Percentiles rank a stretch among this genome's conserved stretches.
These are phyloP conservation scores for Nixonia krombeini DNA, from an alignment of 1,140 invertebrate species.

Conservation along the genomic window DNA sequence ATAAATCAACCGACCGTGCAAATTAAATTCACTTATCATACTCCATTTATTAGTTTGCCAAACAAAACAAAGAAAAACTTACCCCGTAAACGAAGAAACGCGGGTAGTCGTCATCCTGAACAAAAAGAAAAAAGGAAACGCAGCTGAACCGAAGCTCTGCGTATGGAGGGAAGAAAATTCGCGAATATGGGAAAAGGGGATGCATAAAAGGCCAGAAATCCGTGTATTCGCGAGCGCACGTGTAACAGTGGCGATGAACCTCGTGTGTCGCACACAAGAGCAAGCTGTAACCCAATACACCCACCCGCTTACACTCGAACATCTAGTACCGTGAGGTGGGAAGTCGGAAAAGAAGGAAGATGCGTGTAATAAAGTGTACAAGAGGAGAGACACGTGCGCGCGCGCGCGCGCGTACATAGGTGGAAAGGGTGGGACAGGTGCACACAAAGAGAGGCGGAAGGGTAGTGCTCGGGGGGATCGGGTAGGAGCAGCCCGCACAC, in stretches of 20 bases:
- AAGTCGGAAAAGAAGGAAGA: constrained; percentile 43
- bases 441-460: constrained; percentile 6
- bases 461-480: constrained; percentile 4
- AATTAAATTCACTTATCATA: too few species aligned
- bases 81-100: too few species aligned
- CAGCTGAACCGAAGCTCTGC: too few species aligned
- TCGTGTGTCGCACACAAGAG: background rate
- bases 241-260: background rate
- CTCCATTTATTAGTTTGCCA: too few species aligned
- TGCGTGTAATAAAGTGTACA: constrained; percentile 44
- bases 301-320: constrained; percentile 3
- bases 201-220: constrained; percentile 10
- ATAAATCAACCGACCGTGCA: too few species aligned
- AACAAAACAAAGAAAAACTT: too few species aligned
- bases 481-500: constrained; percentile 61
- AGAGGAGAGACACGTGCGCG: constrained; percentile 11
- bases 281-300: constrained; percentile 15
- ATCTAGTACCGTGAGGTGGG: constrained; percentile 19
- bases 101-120: too few species aligned
- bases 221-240: background rate
- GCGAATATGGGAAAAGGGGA: background rate
- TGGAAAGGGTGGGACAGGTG: too few species aligned
- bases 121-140: too few species aligned
- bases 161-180: background rate
- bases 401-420: background rate